Evolutionary conservation across 2,113 vertebrate species (phyloP), one percentile per base, ranked within the genome.

Genomic region (Blennius ocellaris): DNA sequence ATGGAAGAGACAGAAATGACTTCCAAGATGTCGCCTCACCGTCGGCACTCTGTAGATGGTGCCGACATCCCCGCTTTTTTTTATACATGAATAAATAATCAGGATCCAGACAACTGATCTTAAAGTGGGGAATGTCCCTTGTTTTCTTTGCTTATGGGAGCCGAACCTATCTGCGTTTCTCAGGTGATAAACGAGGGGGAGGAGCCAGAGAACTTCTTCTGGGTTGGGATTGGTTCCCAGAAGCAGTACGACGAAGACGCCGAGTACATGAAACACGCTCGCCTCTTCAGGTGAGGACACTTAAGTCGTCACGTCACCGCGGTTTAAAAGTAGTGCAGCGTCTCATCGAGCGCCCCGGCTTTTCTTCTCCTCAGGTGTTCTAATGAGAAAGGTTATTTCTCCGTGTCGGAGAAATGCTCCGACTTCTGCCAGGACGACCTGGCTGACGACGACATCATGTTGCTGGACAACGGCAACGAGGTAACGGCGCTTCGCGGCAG

Each of bases 161-260:
- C n/a, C n/a, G n/a, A n/a, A n/a, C n/a, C n/a, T n/a, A n/a, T n/a
- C n/a, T 30, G 41, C 57, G 30, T 76, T 51, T 58, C 12, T 41
- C 10, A 99, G 98, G 98, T 99, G 7, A 99, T 99, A 73, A 97
- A 97, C 0, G 98, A 99, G 79, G 98, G 97, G 0, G 97, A 99
- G 78, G 98, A 99, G 85, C 97, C 98, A 0, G 97, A 99, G 85
- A 99, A 99, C 90, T 99, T 99, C 91, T 99, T 99, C 92, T 99
- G 97, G 97, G 97, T 99, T 0, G 97, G 97, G 63, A 97, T 99
- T 0, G 98, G 98, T 7, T 94, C 94, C 21, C 96, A 97, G 93
- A 99, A 99, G 76, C 80, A 91, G 2, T 99, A 98, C 0, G 98
- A 99, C 0, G 97, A 98, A 14, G 97, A 99, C 0, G 97, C 98